Evolutionary conservation across 2,113 vertebrate species (phyloP).

Genomic region (Bothrops jararaca): DNA sequence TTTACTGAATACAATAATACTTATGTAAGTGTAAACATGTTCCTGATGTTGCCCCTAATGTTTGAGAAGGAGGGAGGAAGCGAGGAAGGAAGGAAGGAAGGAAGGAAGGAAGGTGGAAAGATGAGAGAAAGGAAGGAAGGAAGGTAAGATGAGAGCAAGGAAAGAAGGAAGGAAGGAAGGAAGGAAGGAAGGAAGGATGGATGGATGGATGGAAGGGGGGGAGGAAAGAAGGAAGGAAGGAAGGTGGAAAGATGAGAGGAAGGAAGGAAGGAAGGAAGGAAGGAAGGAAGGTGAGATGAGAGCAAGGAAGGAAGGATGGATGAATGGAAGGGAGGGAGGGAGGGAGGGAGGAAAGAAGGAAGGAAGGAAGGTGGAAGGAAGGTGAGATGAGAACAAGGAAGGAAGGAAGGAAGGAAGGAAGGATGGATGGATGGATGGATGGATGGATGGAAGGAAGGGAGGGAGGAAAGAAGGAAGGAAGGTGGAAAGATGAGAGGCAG

Average conservation of each 20-base stretch:
- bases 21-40: not conserved
- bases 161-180: not conserved
- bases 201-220: no score
- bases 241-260: no score
- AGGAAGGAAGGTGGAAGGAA: no score
- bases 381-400: not conserved
- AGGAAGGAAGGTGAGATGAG: no score
- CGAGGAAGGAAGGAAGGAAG: slow-evolving; percentile 32
- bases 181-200: not conserved
- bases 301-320: no score
- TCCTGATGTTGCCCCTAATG: not conserved
- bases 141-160: not conserved
- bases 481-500: slow-evolving; percentile 13
- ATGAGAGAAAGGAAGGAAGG: not conserved
- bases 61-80: slow-evolving; percentile 1
- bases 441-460: slow-evolving; percentile 18
- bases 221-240: no score
- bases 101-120: not conserved
- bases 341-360: no score
- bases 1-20: not conserved
- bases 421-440: no score
- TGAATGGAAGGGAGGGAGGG: no score
- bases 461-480: slow-evolving; percentile 2
- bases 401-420: slow-evolving; percentile 7
- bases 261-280: no score